Evolutionary conservation across 2,888 invertebrate genomes (phyloP).

Genomic region (Yponomeuta evonymella): DNA sequence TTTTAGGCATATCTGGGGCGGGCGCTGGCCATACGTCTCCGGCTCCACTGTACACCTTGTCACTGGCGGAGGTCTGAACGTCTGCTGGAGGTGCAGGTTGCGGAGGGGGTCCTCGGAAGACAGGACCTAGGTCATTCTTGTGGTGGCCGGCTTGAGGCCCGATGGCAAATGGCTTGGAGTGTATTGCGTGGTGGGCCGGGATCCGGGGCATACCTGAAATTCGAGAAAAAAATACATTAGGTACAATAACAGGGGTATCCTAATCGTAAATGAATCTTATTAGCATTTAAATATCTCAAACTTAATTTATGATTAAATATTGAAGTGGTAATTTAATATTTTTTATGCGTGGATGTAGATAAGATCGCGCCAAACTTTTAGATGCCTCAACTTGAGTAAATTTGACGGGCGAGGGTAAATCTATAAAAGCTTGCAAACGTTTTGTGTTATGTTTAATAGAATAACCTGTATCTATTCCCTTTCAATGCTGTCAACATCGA

Average conservation of each 20-base stretch:
- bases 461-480: too few relatives aligned
- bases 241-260: conserved; percentile 25
- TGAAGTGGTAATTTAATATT: too few relatives aligned
- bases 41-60: conserved; percentile 75
- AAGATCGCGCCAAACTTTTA: too few relatives aligned
- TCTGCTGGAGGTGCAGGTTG: conserved; percentile 66
- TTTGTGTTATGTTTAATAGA: too few relatives aligned
- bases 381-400: too few relatives aligned
- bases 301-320: too few relatives aligned
- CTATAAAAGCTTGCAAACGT: too few relatives aligned
- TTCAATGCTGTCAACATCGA: too few relatives aligned
- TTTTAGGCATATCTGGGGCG: conserved; percentile 94
- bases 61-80: conserved; percentile 74
- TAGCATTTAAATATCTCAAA: too few relatives aligned
- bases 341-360: too few relatives aligned
- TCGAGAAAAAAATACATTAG: neutral
- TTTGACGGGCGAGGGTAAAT: too few relatives aligned
- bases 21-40: conserved; percentile 92
- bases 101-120: conserved; percentile 85
- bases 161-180: conserved; percentile 64
- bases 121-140: conserved; percentile 68
- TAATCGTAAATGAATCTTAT: too few relatives aligned
- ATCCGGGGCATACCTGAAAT: conserved; percentile 67
- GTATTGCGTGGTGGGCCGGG: conserved; percentile 69
- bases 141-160: conserved; percentile 68